Conservation (phyloP, 2,888 invertebrate species). For the Tenodera sinensis region DNA sequence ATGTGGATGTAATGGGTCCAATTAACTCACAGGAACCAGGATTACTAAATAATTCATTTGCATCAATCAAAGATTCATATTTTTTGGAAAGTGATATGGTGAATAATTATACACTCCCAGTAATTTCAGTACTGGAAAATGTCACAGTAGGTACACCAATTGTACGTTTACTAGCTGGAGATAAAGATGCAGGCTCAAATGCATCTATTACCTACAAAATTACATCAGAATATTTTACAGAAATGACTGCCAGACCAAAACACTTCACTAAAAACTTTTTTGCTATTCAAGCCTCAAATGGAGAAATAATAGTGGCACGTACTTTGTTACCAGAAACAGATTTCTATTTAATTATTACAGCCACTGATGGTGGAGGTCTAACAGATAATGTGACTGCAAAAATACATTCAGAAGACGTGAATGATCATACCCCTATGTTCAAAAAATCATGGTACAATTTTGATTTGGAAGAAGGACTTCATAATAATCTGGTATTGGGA, state of each 20-base stretch:
- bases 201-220: conserved; percentile 69
- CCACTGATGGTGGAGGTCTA: conserved; percentile 70
- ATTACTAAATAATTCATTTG: background rate
- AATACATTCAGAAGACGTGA: conserved; percentile 73
- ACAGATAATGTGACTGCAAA: conserved; percentile 66
- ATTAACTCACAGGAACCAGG: background rate
- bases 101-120: conserved; percentile 43
- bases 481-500: conserved; percentile 67
- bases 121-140: conserved; percentile 70
- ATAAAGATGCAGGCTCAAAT: conserved; percentile 68
- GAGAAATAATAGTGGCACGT: conserved; percentile 69
- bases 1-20: conserved; percentile 52
- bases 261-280: conserved; percentile 59
- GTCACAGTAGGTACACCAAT: conserved; percentile 65
- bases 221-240: conserved; percentile 62
- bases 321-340: conserved; percentile 70
- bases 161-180: conserved; percentile 65
- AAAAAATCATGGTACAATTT: conserved; percentile 80
- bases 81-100: background rate
- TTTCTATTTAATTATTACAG: conserved; percentile 70
- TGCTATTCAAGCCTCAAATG: conserved; percentile 69
- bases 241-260: conserved; percentile 46
- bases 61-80: background rate
- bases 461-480: conserved; percentile 74
- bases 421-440: conserved; percentile 80